A percentile compares a stretch with the other conserved stretches of the same genome.
phyloP scores from a whole-genome alignment of 2,888 invertebrate species.

The Orthosia incerta region DNA sequence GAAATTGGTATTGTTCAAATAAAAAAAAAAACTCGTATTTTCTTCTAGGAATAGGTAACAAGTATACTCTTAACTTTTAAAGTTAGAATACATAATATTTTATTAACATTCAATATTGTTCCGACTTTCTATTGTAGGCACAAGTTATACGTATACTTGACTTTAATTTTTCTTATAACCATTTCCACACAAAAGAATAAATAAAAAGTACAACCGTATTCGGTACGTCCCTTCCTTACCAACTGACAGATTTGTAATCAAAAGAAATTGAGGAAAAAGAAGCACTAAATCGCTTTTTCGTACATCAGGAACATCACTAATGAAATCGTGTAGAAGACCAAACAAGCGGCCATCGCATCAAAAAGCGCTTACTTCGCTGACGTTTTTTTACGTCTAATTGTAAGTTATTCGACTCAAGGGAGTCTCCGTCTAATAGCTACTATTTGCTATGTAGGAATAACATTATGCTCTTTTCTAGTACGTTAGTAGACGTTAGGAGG shows the following conservation, averaged over 20 bases:
- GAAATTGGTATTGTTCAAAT: conserved; percentile 21
- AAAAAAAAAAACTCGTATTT: conserved; percentile 8
- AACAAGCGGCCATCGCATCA: conserved; percentile 84
- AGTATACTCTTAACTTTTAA: not conserved
- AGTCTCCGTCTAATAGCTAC: conserved; percentile 61
- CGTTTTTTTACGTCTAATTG: conserved; percentile 83
- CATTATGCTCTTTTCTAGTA: conserved; percentile 60
- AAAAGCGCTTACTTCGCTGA: conserved; percentile 82
- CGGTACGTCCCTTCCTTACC: conserved; percentile 17
- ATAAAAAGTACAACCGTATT: conserved; percentile 44
- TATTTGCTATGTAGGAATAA: conserved; percentile 63
- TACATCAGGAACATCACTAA: conserved; percentile 78
- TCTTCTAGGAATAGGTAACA: conserved; percentile 1
- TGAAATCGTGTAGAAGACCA: conserved; percentile 81
- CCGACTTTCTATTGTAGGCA: not conserved
- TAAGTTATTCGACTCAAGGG: conserved; percentile 78
- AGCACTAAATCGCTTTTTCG: conserved; percentile 65
- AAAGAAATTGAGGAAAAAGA: conserved; percentile 59
- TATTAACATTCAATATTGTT: conserved; percentile 1
- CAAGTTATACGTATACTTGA: not conserved
- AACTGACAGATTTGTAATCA: conserved; percentile 51
- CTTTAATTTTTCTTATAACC: conserved; percentile 3
- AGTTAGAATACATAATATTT: not conserved
- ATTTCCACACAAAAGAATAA: conserved; percentile 52
- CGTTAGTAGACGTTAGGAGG: conserved; percentile 25